Evolutionary conservation across 2,888 invertebrate genomes (phyloP).

Genomic region (Entomobrya proxima): DNA sequence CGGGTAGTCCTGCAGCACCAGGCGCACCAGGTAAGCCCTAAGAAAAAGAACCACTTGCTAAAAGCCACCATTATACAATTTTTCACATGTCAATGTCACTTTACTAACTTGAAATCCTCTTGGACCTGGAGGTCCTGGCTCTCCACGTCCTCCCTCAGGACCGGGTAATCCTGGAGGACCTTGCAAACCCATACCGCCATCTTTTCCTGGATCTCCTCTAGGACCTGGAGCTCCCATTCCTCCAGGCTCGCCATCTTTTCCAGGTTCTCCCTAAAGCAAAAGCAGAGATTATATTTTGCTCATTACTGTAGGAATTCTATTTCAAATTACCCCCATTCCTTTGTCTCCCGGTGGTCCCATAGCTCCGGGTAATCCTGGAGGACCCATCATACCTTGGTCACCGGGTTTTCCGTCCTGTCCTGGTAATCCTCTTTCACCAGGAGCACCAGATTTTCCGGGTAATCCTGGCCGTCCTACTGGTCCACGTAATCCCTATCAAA

Average conservation of each 20-base stretch:
- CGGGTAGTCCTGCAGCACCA: conserved; percentile 80
- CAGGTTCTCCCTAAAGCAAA: conserved; percentile 82
- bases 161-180: conserved; percentile 88
- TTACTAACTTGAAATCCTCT: conserved; percentile 86
- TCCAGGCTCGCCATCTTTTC: conserved; percentile 86
- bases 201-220: conserved; percentile 84
- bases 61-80: conserved; percentile 82
- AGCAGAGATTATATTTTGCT: background rate
- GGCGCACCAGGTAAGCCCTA: conserved; percentile 85
- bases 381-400: conserved; percentile 86
- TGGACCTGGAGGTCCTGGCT: conserved; percentile 85
- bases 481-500: conserved; percentile 81
- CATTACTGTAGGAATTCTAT: background rate
- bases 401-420: conserved; percentile 87
- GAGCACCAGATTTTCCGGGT: conserved; percentile 81
- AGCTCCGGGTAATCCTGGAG: conserved; percentile 86
- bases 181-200: conserved; percentile 78
- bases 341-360: conserved; percentile 88
- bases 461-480: conserved; percentile 84
- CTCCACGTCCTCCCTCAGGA: conserved; percentile 86
- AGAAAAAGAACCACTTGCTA: conserved; percentile 82
- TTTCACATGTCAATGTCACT: conserved; percentile 87
- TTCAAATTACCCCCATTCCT: conserved; percentile 79
- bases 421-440: conserved; percentile 80
- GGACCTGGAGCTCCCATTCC: conserved; percentile 88